phyloP scores from a whole-genome alignment of 2,797 vertebrate genomes.

The Saxicola maurus region DNA sequence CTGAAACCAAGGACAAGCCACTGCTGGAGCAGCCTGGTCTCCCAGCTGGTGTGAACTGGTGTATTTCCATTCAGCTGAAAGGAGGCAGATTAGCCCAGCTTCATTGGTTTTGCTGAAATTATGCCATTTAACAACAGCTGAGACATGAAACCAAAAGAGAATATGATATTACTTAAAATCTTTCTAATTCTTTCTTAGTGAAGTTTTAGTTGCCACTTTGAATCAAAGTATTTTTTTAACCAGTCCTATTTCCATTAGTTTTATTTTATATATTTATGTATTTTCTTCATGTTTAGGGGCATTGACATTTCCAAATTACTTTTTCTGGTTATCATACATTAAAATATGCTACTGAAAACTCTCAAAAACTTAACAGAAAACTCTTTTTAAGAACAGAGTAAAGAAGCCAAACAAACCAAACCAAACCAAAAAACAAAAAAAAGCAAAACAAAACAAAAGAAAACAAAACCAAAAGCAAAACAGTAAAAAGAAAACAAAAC shows the following conservation, averaged over 20 bases:
- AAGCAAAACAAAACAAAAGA: background rate
- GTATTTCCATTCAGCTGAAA: background rate
- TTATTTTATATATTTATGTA: background rate
- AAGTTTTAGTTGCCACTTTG: background rate
- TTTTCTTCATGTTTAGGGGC: background rate
- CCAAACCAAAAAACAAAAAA: background rate
- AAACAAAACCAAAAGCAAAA: background rate
- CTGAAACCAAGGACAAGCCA: background rate
- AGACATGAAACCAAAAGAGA: background rate
- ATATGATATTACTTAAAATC: background rate
- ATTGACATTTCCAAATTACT: background rate
- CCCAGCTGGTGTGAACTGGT: background rate
- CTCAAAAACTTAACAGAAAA: background rate
- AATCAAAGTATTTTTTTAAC: background rate
- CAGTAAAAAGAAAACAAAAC: too few species aligned
- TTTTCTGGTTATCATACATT: background rate
- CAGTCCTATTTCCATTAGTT: background rate
- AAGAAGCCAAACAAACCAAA: background rate
- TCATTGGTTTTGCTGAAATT: constrained; percentile 12
- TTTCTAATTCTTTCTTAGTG: background rate
- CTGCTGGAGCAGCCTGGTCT: background rate
- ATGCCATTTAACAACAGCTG: background rate
- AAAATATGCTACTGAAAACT: background rate
- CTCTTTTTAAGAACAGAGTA: background rate
- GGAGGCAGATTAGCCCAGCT: background rate